Evolutionary conservation across 2,888 invertebrate genomes (phyloP), one percentile per base, ranked within the genome.

Genomic region (Tetanocera ferruginea): DNA sequence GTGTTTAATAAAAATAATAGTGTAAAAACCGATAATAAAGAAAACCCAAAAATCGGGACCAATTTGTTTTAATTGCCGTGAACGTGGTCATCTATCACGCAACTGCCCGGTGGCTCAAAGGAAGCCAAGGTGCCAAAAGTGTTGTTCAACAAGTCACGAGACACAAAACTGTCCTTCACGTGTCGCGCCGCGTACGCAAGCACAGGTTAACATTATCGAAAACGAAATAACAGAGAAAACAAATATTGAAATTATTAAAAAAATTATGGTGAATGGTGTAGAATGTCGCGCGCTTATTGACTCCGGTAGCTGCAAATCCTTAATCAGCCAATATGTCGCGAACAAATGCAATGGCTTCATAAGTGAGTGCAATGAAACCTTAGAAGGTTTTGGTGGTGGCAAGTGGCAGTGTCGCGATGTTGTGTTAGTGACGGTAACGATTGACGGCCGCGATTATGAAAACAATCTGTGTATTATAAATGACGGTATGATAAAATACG

Each of bases 371-470:
- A 37, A 66, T 5, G 66, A 66, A 31, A 66, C 19, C 37, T 34
- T 78, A 14, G 25, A 49, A 17, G 76, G 76, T 28, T 76, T 79
- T 62, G 79, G 69, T 0, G 79, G 76, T 19, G 79, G 74, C 11
- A 37, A 72, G 31, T 78, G n/a, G n/a, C n/a, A n/a, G n/a, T n/a
- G n/a, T n/a, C n/a, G n/a, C 43, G 51, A 49, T 73, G 51, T 77
- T 67, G 23, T 66, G 69, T 5, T 66, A 25, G 3, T 49, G 31
- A n/a, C n/a, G n/a, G n/a, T n/a, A n/a, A n/a, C n/a, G n/a, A n/a
- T n/a, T 51, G 55, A 9, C 19, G 17, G 55, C 71, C n/a, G 51
- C 55, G 8, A 76, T 73, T 74, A 62, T 62, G 34, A 28, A 55
- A 19, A 17, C 49, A 43, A 17, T 19, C 5, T 51, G n/a, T 17